Conservation (phyloP, 2,888 invertebrate species). For the Palloptera scutellata region DNA sequence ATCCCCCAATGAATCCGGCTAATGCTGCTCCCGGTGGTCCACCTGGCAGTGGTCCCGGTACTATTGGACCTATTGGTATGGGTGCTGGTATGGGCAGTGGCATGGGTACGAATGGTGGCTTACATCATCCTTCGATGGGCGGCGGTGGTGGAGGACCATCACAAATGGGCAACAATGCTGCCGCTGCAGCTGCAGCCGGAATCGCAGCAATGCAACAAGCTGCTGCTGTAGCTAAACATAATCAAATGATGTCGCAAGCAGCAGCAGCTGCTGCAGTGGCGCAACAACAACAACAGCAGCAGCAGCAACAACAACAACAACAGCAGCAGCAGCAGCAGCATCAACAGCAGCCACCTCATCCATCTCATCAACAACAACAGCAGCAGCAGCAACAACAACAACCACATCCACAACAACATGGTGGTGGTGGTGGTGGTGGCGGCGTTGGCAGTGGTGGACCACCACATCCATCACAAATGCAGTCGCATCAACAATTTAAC, state of each 20-base stretch:
- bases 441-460: slow-evolving; percentile 55
- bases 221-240: slow-evolving; percentile 59
- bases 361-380: slow-evolving; percentile 64
- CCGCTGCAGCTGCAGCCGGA: slow-evolving; percentile 56
- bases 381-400: slow-evolving; percentile 67
- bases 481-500: slow-evolving; percentile 61
- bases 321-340: slow-evolving; percentile 56
- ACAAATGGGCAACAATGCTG: slow-evolving; percentile 51
- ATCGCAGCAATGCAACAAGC: slow-evolving; percentile 61
- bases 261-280: slow-evolving; percentile 53
- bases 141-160: slow-evolving; percentile 37
- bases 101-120: slow-evolving; percentile 59
- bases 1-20: slow-evolving; percentile 66
- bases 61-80: slow-evolving; percentile 64
- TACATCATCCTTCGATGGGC: slow-evolving; percentile 58
- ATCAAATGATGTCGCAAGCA: slow-evolving; percentile 61
- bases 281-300: slow-evolving; percentile 66
- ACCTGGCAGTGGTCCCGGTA: slow-evolving; percentile 61
- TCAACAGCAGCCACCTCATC: slow-evolving; percentile 67
- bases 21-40: slow-evolving; percentile 65
- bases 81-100: slow-evolving; percentile 62
- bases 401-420: slow-evolving; percentile 66
- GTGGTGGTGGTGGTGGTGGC: slow-evolving; percentile 55
- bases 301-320: slow-evolving; percentile 65
- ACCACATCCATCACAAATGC: slow-evolving; percentile 68